Base-by-base conservation (phyloP, 2,113 vertebrate genomes). In the Pandion haliaetus region DNA sequence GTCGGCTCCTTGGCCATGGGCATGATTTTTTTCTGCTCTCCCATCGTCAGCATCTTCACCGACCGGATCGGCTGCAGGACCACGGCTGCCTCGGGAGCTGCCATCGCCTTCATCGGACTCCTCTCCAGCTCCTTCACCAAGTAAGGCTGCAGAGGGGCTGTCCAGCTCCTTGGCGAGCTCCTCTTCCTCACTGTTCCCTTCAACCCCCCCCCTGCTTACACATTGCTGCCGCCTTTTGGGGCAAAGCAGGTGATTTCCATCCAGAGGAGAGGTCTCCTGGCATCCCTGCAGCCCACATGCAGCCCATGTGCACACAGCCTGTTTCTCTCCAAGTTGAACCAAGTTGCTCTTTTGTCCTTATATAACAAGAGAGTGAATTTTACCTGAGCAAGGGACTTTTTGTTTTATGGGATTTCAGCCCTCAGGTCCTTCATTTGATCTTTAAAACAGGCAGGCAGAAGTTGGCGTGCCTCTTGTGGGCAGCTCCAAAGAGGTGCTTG, bases 21-120 rank as follows among this genome's bases (percentile, higher is more conserved):
- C 32, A 99, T 99, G 99, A 99, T 99, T 94, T 99, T 99, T 97
- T 99, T 99, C 98, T 99, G 99, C 96, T 99, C 99, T 73, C 99
- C 99, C 15, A 98, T 99, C 90, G 99, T 99, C 98, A 99, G 99
- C 98, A 99, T 99, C 99, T 99, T 99, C 98, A 99, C 99, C 2
- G 99, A 99, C 98, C 98, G 98, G 78, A 98, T 99, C 5, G 99
- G 99, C 96, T 99, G 99, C 94, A 98, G 99, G 96, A 99, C 98
- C 96, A 99, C 99, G 0, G 99, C 99, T 2, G 99, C 99, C 62
- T 93, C 98, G 0, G 99, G 99, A 74, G 99, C 99, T 8, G 80
- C 98, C 17, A 88, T 99, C 28, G 99, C 99, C 88, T 99, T 99
- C 98, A 94, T 99, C 11, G 99, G 99, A 77, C 98, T 99, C 66